phyloP scores from a whole-genome alignment of 2,888 invertebrate species.

The Cremastobaeus sp. region DNA sequence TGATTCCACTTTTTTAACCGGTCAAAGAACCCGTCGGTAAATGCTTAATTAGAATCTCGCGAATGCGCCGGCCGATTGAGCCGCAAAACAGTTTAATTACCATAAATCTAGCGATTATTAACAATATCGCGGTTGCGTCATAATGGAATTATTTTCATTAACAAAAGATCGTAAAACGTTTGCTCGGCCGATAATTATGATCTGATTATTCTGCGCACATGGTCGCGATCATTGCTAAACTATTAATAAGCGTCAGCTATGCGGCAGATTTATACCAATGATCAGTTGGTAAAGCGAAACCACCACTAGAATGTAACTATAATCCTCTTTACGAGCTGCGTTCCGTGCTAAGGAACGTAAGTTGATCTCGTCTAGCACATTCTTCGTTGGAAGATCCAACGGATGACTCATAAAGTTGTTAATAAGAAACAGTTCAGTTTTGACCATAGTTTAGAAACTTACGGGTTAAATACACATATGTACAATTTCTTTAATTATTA shows the following conservation, averaged over 20 bases:
- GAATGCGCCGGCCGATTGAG: too few species aligned
- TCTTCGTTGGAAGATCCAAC: slow-evolving; percentile 45
- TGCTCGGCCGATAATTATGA: slow-evolving; percentile 23
- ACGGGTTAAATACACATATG: too few species aligned
- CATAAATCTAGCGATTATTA: slow-evolving; percentile 27
- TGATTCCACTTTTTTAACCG: too few species aligned
- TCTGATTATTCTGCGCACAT: slow-evolving; percentile 27
- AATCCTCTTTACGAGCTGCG: slow-evolving; percentile 49
- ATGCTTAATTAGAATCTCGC: too few species aligned
- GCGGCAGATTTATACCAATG: slow-evolving; percentile 20
- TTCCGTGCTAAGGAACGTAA: slow-evolving; percentile 40
- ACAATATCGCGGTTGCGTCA: slow-evolving; percentile 1
- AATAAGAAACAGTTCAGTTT: too few species aligned
- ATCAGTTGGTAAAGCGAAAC: slow-evolving; percentile 42
- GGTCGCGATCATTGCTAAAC: slow-evolving; percentile 26
- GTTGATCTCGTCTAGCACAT: slow-evolving; percentile 42
- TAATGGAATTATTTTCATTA: slow-evolving; percentile 31
- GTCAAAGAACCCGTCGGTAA: too few species aligned
- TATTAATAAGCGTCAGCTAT: slow-evolving; percentile 22
- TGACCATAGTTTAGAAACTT: too few species aligned
- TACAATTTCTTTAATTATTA: too few species aligned
- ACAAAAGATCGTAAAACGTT: slow-evolving; percentile 17
- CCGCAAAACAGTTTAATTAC: slow-evolving; percentile 29
- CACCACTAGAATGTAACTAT: slow-evolving; percentile 32
- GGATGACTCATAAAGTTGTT: too few species aligned